A percentile compares a stretch with the other conserved stretches of the same genome.
phyloP scores from a whole-genome alignment of 2,113 vertebrate species.

The Oryzias javanicus region DNA sequence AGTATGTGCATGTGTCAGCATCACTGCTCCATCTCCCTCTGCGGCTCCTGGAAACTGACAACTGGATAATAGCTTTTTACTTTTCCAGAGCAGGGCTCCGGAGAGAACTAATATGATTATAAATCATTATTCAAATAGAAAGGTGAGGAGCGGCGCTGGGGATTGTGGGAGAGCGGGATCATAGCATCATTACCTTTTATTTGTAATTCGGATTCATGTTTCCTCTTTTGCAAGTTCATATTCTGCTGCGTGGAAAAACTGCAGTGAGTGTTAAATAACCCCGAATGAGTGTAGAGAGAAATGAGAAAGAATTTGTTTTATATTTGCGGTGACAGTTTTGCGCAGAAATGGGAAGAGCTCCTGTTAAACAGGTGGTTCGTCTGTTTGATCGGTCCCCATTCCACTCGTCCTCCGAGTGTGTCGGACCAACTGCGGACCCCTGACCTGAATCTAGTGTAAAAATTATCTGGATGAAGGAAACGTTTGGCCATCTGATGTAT shows the following conservation, averaged over 20 bases:
- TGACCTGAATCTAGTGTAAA: no score
- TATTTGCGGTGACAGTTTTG: background rate
- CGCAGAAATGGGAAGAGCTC: no score
- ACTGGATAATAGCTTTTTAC: constrained; percentile 95
- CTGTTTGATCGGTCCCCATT: no score
- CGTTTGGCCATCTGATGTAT: no score
- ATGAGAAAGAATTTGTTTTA: background rate
- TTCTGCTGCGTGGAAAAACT: constrained; percentile 9
- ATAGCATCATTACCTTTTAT: constrained; percentile 94
- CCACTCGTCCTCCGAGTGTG: no score
- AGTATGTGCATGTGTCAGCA: constrained; percentile 83
- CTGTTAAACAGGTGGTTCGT: no score
- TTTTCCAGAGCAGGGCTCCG: constrained; percentile 90
- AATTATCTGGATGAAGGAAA: no score
- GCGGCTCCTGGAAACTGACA: constrained; percentile 85
- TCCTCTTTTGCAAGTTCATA: constrained; percentile 79
- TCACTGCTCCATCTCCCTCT: constrained; percentile 80
- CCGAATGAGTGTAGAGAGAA: constrained; percentile 20
- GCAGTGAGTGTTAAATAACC: constrained; percentile 19
- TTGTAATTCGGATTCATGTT: constrained; percentile 84
- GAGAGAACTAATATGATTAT: constrained; percentile 91
- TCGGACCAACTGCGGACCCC: no score
- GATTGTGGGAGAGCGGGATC: constrained; percentile 83
- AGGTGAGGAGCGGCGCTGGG: constrained; percentile 79
- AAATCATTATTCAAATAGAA: constrained; percentile 98